Conservation (phyloP, 2,113 vertebrate genomes). For the Dasypus novemcinctus region DNA sequence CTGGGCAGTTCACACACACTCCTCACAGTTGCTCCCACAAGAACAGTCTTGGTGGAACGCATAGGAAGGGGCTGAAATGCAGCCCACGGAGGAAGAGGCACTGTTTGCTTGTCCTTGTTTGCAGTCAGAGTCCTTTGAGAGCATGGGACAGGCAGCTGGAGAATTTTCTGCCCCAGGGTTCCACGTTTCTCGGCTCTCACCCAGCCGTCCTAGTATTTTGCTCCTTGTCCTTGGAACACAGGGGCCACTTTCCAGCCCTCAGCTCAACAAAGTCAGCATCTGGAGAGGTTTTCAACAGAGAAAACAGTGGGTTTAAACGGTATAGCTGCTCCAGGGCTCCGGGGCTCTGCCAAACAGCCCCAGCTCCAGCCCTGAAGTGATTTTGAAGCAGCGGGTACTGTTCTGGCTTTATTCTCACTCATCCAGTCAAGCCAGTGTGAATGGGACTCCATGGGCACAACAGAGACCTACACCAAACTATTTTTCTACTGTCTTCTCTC, state of each 20-base stretch:
- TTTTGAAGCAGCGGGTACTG: not conserved
- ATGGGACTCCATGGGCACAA: accelerated
- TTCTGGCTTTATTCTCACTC: not conserved
- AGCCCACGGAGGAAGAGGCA: not conserved
- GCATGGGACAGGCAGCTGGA: not conserved
- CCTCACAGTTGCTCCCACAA: not conserved
- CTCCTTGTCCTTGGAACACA: not conserved
- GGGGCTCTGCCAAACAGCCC: not conserved
- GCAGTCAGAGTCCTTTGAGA: not conserved
- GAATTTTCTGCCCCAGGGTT: not conserved
- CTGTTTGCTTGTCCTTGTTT: not conserved
- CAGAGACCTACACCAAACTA: not conserved
- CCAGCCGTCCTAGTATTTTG: not conserved
- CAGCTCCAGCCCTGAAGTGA: not conserved
- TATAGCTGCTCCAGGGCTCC: not conserved
- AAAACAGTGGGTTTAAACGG: not conserved
- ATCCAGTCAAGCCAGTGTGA: not conserved
- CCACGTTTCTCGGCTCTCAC: not conserved
- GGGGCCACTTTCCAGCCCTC: not conserved
- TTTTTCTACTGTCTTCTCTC: not conserved
- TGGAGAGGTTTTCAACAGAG: not conserved
- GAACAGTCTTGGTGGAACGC: not conserved
- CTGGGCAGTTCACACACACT: not conserved
- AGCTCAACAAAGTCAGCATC: not conserved
- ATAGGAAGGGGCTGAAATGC: not conserved